Percentiles rank a stretch among this genome's conserved stretches.
Conservation (phyloP, 1,140 invertebrate species). For the Micrasema longulum region DNA sequence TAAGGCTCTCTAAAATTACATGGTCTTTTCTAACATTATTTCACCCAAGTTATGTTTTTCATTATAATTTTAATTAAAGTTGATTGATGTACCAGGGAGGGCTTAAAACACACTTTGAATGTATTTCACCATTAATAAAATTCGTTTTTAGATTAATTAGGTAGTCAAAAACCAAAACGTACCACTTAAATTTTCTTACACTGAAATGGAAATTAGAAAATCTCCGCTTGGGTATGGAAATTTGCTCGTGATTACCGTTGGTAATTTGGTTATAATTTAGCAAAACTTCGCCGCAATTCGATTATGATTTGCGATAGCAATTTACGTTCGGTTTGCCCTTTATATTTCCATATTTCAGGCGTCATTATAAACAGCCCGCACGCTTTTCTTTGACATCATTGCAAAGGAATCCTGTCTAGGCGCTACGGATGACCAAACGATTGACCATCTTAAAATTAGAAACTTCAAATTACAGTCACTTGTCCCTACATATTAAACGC, state of each 20-base stretch:
- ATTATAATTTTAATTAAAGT: no score
- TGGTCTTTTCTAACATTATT: no score
- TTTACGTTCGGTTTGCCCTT: constrained; percentile 22
- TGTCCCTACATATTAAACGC: no score
- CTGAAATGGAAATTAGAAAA: constrained; percentile 11
- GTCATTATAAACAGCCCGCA: not conserved
- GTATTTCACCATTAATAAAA: no score
- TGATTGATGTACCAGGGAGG: no score
- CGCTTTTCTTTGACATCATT: constrained; percentile 32
- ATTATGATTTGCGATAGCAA: constrained; percentile 37
- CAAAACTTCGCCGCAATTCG: constrained; percentile 38
- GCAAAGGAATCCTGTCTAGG: constrained; percentile 1
- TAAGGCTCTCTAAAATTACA: no score
- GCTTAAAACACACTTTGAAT: no score
- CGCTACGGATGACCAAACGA: not conserved
- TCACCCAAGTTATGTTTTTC: no score
- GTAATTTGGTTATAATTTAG: constrained; percentile 30
- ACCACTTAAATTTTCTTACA: not conserved
- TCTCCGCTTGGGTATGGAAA: constrained; percentile 16
- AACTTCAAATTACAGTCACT: no score
- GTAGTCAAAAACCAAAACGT: not conserved
- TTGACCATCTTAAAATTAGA: no score
- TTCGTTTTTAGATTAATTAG: constrained; percentile 2
- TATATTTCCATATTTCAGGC: constrained; percentile 39
- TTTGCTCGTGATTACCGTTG: constrained; percentile 20